phyloP scores from a whole-genome alignment of 2,113 vertebrate genomes.

The Stictonetta naevosa region DNA sequence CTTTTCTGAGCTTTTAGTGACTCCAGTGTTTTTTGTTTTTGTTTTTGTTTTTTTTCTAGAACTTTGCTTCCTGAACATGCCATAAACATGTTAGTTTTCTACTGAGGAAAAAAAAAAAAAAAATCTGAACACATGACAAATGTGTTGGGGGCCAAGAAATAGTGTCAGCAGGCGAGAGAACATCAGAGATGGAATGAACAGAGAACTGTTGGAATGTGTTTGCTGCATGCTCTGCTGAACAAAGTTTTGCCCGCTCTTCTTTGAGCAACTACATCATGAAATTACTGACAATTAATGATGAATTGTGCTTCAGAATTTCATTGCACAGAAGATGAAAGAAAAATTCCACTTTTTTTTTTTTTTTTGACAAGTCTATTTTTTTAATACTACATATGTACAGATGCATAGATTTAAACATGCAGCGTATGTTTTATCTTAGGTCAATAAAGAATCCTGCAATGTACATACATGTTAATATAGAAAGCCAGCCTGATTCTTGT shows the following conservation, averaged over 20 bases:
- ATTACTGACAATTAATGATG: background rate
- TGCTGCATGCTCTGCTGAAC: accelerated
- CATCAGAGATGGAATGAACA: background rate
- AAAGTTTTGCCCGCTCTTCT: background rate
- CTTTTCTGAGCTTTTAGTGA: background rate
- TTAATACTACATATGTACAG: background rate
- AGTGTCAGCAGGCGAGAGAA: background rate
- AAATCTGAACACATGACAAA: background rate
- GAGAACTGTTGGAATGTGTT: background rate
- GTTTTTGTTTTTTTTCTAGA: background rate
- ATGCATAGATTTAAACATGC: background rate
- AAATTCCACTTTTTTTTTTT: background rate
- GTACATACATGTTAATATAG: background rate
- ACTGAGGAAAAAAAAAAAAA: background rate
- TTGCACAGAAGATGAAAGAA: background rate
- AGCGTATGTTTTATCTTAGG: background rate
- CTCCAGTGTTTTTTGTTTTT: background rate
- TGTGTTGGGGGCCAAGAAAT: background rate
- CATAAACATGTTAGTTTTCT: background rate
- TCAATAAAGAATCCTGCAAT: background rate
- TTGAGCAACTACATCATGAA: background rate
- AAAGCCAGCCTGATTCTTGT: background rate
- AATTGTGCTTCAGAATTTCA: background rate
- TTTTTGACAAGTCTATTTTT: background rate
- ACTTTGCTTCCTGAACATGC: background rate